Conservation (phyloP, 2,888 invertebrate genomes). For the Tridacna crocea region DNA sequence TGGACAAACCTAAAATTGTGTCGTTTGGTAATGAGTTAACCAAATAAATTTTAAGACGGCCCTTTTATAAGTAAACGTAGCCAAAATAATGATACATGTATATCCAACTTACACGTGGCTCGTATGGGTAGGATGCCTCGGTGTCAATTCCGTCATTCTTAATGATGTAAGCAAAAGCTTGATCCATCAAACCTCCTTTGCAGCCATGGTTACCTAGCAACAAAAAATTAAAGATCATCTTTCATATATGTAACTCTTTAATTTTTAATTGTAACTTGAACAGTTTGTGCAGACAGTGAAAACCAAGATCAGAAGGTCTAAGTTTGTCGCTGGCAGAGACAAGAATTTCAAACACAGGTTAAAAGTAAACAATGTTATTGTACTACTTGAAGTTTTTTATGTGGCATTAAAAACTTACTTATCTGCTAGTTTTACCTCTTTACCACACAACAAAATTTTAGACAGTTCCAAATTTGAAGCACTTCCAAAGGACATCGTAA, state of each 20-base stretch:
- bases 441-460: background rate
- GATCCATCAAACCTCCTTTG: constrained; percentile 80
- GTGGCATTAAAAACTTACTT: too few species aligned
- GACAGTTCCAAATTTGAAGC: too few species aligned
- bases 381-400: too few species aligned
- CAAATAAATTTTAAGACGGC: too few species aligned
- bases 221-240: background rate
- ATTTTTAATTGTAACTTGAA: background rate
- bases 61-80: background rate
- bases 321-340: background rate
- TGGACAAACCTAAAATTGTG: too few species aligned
- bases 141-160: constrained; percentile 92
- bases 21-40: too few species aligned
- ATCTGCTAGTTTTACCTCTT: background rate
- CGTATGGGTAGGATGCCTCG: constrained; percentile 93
- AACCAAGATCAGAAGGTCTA: background rate
- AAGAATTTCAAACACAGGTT: background rate
- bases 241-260: background rate
- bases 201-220: constrained; percentile 79
- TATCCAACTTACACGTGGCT: constrained; percentile 60
- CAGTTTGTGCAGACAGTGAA: too few species aligned
- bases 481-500: too few species aligned
- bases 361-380: background rate
- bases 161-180: constrained; percentile 74
- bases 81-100: too few species aligned